Evolutionary conservation across 2,888 invertebrate genomes (phyloP).

Genomic region (Sphaeridia pumilis): DNA sequence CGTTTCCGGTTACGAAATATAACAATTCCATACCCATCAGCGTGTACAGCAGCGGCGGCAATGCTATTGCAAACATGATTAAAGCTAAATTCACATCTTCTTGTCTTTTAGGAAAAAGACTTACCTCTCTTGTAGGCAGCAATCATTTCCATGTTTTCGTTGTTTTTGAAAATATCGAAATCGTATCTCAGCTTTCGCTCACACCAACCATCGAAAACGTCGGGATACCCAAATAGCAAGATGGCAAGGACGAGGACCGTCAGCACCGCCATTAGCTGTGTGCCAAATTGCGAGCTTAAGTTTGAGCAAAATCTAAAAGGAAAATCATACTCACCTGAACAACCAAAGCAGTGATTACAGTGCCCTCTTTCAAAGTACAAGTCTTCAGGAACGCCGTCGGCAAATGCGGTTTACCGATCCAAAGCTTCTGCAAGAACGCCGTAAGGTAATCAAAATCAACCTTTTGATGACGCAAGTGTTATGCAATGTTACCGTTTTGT

Average conservation of each 20-base stretch:
- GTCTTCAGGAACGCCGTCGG: slow-evolving; percentile 16
- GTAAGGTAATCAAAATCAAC: no score
- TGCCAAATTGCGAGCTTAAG: neutral
- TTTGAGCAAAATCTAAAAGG: neutral
- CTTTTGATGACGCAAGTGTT: no score
- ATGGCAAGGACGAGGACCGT: slow-evolving; percentile 6
- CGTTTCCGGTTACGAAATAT: slow-evolving; percentile 21
- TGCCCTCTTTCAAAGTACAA: slow-evolving; percentile 28
- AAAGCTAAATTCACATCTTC: neutral
- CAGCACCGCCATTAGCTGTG: slow-evolving; percentile 12
- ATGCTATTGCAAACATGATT: slow-evolving; percentile 15
- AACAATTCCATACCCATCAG: slow-evolving; percentile 15
- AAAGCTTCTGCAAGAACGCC: neutral
- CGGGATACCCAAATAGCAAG: slow-evolving; percentile 3
- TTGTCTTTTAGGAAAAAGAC: neutral
- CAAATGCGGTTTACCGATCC: neutral
- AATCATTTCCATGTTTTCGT: slow-evolving; percentile 22
- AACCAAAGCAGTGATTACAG: slow-evolving; percentile 14
- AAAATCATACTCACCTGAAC: slow-evolving; percentile 17
- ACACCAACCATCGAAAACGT: slow-evolving; percentile 20
- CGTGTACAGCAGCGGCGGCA: slow-evolving; percentile 20
- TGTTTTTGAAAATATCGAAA: slow-evolving; percentile 21
- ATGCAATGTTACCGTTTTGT: no score
- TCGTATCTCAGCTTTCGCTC: slow-evolving; percentile 23
- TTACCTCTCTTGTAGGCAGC: slow-evolving; percentile 18